A percentile compares a stretch with the other conserved stretches of the same genome.
phyloP scores from a whole-genome alignment of 2,797 vertebrate genomes.

The Lindbergichthys nudifrons region DNA sequence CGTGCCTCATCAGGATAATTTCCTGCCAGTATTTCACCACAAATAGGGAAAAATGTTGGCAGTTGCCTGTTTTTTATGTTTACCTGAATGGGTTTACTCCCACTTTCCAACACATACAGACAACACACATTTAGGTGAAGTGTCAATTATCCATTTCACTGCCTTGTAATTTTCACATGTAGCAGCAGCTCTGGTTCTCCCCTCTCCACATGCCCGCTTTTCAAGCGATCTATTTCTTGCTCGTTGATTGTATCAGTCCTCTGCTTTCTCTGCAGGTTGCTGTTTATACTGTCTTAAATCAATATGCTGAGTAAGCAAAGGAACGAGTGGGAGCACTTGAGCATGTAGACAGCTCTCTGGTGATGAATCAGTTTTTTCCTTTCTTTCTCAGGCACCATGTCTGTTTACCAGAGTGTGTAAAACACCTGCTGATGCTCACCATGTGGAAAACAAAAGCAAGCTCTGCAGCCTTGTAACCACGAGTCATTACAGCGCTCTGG shows the following conservation, averaged over 20 bases:
- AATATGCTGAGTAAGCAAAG: constrained; percentile 60
- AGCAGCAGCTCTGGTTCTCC: not conserved
- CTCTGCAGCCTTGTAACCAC: constrained; percentile 28
- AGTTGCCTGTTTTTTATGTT: not conserved
- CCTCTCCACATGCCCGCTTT: constrained; percentile 10
- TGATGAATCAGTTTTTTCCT: constrained; percentile 49
- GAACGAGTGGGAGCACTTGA: constrained; percentile 32
- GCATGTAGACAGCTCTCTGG: constrained; percentile 35
- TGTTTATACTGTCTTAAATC: constrained; percentile 44
- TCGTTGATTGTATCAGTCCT: constrained; percentile 16
- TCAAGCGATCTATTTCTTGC: constrained; percentile 3
- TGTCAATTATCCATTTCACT: constrained; percentile 22
- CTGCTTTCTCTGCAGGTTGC: constrained; percentile 30
- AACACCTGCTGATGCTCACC: constrained; percentile 53
- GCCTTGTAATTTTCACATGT: constrained; percentile 25
- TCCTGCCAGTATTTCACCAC: not conserved
- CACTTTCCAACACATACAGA: constrained; percentile 10
- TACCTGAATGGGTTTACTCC: constrained; percentile 2
- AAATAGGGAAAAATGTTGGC: not conserved
- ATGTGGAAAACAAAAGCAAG: constrained; percentile 40
- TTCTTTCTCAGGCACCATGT: constrained; percentile 28
- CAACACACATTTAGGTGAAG: constrained; percentile 1
- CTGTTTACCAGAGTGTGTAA: constrained; percentile 40
- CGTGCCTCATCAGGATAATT: constrained; percentile 6
- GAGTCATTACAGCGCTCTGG: constrained; percentile 32